These are phyloP conservation scores for Thecocarcelia acutangulata DNA, from an alignment of 2,888 invertebrate genomes.

Conservation along the genomic window DNA sequence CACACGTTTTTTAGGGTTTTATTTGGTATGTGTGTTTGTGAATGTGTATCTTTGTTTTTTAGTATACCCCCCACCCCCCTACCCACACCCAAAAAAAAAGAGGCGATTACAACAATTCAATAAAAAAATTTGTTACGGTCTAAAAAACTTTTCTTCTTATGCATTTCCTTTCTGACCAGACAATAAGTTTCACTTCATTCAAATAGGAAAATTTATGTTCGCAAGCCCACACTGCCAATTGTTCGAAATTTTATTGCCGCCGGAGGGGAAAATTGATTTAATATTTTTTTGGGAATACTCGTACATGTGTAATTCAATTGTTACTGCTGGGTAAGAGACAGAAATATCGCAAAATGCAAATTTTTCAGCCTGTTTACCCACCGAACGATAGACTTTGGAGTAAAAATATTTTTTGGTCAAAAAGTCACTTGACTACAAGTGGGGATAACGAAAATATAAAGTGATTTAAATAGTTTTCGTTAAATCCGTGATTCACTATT, in stretches of 20 bases:
- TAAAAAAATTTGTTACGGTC: constrained; percentile 73
- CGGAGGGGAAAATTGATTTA: not conserved
- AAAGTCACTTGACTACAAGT: no score
- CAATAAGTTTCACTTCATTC: constrained; percentile 65
- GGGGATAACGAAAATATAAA: no score
- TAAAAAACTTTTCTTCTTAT: constrained; percentile 65
- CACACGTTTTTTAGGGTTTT: constrained; percentile 48
- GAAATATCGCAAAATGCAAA: no score
- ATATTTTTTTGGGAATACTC: constrained; percentile 19
- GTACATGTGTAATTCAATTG: not conserved
- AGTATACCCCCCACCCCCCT: not conserved
- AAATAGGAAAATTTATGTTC: constrained; percentile 55
- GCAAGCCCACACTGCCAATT: constrained; percentile 42
- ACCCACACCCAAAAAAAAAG: no score
- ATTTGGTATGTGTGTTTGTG: not conserved
- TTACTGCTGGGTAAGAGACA: no score
- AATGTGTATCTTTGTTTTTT: constrained; percentile 38
- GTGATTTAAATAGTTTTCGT: no score
- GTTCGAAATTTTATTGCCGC: constrained; percentile 2
- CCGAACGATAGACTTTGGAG: no score
- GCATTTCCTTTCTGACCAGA: constrained; percentile 70
- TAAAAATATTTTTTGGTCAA: no score
- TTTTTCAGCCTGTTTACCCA: no score
- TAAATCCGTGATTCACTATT: no score
- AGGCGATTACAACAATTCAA: constrained; percentile 71